Conservation (phyloP, 2,113 vertebrate species). For the Campylorhamphus procurvoides region DNA sequence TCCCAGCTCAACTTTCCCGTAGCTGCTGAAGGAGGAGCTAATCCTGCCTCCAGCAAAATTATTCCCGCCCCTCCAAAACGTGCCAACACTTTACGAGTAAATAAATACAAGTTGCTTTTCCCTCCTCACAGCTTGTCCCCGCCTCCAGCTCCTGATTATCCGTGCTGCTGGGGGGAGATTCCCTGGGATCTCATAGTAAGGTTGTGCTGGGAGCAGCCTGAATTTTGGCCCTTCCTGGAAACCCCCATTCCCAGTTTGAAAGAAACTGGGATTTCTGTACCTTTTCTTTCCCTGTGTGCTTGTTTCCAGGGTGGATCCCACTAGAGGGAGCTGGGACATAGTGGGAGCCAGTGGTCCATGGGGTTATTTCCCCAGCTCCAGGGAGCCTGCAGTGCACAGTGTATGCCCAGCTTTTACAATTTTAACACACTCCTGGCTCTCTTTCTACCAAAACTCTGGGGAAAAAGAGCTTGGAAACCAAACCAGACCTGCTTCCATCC, state of each 20-base stretch:
- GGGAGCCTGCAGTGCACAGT: not conserved
- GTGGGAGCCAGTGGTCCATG: not conserved
- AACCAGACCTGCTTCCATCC: not conserved
- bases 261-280: not conserved
- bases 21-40: not conserved
- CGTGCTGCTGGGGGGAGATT: not conserved
- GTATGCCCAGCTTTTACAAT: not conserved
- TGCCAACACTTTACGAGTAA: not conserved
- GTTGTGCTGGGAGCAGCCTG: not conserved
- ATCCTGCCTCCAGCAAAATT: not conserved
- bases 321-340: constrained; percentile 60
- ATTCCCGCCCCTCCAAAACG: not conserved
- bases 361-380: not conserved
- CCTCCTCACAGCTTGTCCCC: not conserved
- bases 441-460: not conserved
- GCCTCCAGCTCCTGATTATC: not conserved
- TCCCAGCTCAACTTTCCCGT: not conserved
- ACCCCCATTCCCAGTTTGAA: not conserved
- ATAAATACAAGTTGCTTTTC: not conserved
- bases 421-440: not conserved
- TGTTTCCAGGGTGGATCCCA: not conserved
- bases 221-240: not conserved
- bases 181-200: not conserved
- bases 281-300: not conserved
- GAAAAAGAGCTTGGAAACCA: not conserved